Evolutionary conservation across 2,888 invertebrate genomes (phyloP).

Genomic region (Spicauda simplicius): DNA sequence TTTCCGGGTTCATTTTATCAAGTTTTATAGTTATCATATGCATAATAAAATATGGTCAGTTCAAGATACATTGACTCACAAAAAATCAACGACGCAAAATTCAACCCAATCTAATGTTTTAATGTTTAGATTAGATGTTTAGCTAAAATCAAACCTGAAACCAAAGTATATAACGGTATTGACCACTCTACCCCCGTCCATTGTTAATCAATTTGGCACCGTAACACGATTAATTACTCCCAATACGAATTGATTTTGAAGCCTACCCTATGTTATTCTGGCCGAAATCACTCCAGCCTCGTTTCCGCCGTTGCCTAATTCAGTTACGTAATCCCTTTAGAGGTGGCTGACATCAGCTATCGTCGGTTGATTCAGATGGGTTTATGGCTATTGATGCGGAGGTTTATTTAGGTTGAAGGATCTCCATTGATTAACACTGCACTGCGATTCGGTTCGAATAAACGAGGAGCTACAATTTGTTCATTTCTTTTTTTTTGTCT

Average conservation of each 20-base stretch:
- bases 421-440: not conserved
- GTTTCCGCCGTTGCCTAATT: slow-evolving; percentile 7
- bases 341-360: slow-evolving; percentile 15
- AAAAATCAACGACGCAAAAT: no score
- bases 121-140: no score
- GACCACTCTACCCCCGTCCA: not conserved
- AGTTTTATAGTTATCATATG: no score
- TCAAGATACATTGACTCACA: no score
- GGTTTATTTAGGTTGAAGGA: not conserved
- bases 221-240: not conserved
- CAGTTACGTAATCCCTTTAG: slow-evolving; percentile 17
- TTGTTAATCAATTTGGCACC: not conserved
- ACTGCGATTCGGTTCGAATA: not conserved
- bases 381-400: not conserved
- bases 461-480: no score
- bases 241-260: slow-evolving; percentile 1
- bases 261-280: slow-evolving; percentile 2
- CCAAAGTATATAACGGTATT: no score
- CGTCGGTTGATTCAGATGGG: slow-evolving; percentile 17
- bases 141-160: no score
- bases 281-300: not conserved
- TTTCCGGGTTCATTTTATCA: no score
- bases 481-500: no score
- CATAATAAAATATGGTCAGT: no score
- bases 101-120: no score